phyloP scores from a whole-genome alignment of 1,140 invertebrate genomes.

The Ceratosolen fusciceps region DNA sequence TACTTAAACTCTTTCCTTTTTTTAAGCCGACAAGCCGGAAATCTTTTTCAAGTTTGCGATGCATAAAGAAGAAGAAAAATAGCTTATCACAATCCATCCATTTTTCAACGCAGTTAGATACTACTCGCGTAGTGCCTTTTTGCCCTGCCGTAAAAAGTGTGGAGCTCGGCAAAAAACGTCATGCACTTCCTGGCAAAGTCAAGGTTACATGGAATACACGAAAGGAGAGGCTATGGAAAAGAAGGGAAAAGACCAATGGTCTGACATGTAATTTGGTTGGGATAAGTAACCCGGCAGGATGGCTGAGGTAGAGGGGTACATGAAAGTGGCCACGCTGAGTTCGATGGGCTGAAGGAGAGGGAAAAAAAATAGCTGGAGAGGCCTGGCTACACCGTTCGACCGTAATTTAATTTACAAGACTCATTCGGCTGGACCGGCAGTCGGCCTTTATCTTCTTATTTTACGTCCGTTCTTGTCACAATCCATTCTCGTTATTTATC shows the following conservation, averaged over 20 bases:
- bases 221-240: background rate
- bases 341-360: background rate
- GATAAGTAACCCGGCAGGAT: too few relatives aligned
- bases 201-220: background rate
- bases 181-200: slow-evolving; percentile 20
- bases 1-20: background rate
- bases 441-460: background rate
- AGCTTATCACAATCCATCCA: slow-evolving; percentile 26
- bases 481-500: slow-evolving; percentile 4
- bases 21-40: background rate
- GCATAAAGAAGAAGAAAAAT: background rate
- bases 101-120: slow-evolving; percentile 10
- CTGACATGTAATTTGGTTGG: slow-evolving; percentile 19
- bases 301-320: too few relatives aligned
- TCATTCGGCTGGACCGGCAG: background rate
- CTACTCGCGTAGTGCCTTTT: background rate
- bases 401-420: background rate
- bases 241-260: background rate
- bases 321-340: background rate
- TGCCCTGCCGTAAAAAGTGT: background rate
- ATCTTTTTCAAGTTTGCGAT: slow-evolving; percentile 1
- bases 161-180: background rate
- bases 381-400: background rate
- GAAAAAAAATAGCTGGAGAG: background rate
- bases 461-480: background rate